These are phyloP conservation scores for Emesis furor DNA, from an alignment of 2,888 invertebrate genomes.

Conservation along the genomic window DNA sequence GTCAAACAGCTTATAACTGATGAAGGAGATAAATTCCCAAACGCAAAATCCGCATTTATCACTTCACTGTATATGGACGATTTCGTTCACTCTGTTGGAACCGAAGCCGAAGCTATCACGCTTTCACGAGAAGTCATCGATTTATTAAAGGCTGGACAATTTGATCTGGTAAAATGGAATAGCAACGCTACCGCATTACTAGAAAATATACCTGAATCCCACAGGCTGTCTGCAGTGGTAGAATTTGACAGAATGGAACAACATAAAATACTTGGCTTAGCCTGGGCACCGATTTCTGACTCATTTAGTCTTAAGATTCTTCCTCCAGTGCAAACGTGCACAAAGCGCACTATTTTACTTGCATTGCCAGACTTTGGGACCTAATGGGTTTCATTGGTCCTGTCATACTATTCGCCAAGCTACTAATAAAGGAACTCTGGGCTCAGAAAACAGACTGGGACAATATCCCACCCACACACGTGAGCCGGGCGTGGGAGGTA, in stretches of 20 bases:
- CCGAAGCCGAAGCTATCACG: background rate
- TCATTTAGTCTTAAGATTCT: conserved; percentile 1
- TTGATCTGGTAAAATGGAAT: conserved; percentile 55
- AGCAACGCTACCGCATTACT: conserved; percentile 25
- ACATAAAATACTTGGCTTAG: conserved; percentile 28
- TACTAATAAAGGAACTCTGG: conserved; percentile 42
- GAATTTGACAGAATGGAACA: conserved; percentile 23
- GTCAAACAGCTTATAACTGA: too few species aligned
- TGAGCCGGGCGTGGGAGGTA: too few species aligned
- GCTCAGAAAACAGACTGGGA: conserved; percentile 46
- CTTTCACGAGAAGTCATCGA: conserved; percentile 40
- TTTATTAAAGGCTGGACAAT: conserved; percentile 50
- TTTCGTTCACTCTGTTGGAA: background rate
- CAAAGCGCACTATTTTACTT: conserved; percentile 53
- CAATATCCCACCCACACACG: conserved; percentile 8
- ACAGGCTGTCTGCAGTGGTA: conserved; percentile 1
- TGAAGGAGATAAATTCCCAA: background rate
- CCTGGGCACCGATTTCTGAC: conserved; percentile 15
- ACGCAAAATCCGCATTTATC: background rate
- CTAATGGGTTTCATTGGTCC: conserved; percentile 55
- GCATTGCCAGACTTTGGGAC: conserved; percentile 53
- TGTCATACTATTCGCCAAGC: conserved; percentile 51
- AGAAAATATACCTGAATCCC: conserved; percentile 23
- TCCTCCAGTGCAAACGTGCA: background rate
- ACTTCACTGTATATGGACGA: background rate